Conservation (phyloP, 2,797 vertebrate genomes). For the Parauchenoglanis ngamensis region DNA sequence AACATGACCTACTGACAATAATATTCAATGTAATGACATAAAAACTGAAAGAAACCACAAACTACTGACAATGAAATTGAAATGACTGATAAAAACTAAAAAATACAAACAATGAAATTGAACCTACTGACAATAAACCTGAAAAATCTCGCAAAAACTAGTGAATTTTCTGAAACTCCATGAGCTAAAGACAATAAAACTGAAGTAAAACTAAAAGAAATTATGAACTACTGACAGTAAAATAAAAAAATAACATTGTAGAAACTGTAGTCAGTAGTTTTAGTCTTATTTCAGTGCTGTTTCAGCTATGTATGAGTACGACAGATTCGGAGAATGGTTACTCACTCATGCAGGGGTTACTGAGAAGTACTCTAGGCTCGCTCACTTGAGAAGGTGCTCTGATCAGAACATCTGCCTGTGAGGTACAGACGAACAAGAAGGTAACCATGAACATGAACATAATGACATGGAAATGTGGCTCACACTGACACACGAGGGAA, state of each 20-base stretch:
- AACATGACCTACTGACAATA: neutral
- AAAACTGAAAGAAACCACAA: neutral
- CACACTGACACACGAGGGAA: neutral
- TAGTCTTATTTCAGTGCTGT: neutral
- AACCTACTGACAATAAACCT: neutral
- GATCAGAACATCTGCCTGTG: conserved; percentile 31
- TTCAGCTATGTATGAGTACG: neutral
- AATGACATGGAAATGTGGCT: neutral
- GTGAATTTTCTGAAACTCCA: no score
- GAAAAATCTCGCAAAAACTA: neutral
- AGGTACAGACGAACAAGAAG: neutral
- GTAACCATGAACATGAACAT: neutral
- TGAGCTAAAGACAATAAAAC: neutral
- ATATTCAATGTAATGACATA: neutral
- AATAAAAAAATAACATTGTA: neutral
- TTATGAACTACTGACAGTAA: neutral
- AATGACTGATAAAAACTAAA: neutral
- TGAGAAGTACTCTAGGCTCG: conserved; percentile 62
- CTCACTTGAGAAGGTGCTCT: conserved; percentile 27
- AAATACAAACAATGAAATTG: neutral
- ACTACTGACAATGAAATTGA: neutral
- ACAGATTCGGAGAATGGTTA: conserved; percentile 16
- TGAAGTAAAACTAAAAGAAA: neutral
- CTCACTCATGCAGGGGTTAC: conserved; percentile 69
- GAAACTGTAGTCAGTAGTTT: neutral